Conservation (phyloP, 2,113 vertebrate species). For the Hippolais icterina region DNA sequence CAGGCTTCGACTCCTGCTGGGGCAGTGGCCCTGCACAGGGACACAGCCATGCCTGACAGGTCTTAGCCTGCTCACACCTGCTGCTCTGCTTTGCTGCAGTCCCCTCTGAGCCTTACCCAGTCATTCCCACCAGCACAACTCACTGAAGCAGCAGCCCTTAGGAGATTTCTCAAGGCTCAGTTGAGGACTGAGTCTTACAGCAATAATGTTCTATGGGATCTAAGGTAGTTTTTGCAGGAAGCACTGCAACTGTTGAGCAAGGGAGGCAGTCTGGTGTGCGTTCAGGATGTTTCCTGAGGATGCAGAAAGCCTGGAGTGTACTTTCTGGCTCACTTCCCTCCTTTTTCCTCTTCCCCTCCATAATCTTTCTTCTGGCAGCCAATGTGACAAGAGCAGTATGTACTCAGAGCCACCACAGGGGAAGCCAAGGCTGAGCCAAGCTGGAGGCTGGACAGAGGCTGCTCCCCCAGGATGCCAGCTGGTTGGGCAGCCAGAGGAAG, state of each 20-base stretch:
- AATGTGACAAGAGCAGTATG: not conserved
- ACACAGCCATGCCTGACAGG: not conserved
- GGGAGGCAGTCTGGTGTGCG: not conserved
- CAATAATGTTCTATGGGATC: not conserved
- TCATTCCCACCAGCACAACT: not conserved
- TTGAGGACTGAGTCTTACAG: not conserved
- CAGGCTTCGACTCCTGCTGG: rapidly evolving
- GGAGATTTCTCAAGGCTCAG: not conserved
- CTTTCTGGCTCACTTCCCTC: slow-evolving; percentile 41
- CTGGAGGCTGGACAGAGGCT: not conserved
- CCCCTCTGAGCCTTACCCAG: not conserved
- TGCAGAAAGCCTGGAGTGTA: slow-evolving; percentile 7
- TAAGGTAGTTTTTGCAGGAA: not conserved
- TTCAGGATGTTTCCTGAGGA: slow-evolving; percentile 46
- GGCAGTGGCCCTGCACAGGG: not conserved
- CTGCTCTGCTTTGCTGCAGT: not conserved
- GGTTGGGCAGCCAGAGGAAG: not conserved
- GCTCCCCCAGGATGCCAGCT: not conserved
- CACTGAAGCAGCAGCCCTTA: not conserved
- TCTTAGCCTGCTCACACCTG: too few relatives aligned
- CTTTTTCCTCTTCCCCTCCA: slow-evolving; percentile 43
- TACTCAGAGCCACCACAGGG: not conserved
- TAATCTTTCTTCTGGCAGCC: slow-evolving; percentile 5
- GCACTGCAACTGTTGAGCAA: not conserved
- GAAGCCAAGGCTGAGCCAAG: not conserved